Base-by-base conservation (phyloP, 2,888 invertebrate species). In the Hypsopygia costalis region DNA sequence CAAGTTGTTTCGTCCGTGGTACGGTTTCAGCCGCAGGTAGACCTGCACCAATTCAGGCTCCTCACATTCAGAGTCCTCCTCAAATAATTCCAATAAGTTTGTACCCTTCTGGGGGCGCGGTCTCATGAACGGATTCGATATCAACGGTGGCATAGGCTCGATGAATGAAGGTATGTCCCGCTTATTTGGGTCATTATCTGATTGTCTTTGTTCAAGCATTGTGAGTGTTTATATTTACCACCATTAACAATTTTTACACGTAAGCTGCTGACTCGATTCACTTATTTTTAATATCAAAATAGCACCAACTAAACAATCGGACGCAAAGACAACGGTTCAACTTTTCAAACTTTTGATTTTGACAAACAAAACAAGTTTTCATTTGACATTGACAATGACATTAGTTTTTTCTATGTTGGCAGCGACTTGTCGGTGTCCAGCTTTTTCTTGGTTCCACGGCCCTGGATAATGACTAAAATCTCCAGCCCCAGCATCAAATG, bases 11-110 rank as follows among this genome's bases (percentile, higher is more conserved):
- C 62, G 62, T 28, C 58, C 58, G 32, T 67, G 69, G 41, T 74
- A 75, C 0, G 91, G 90, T 51, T 90, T 90, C 40, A 91, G 55
- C 36, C 91, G 76, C 32, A 91, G 63, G 48, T 89, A 91, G 6
- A 91, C 91, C 58, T 90, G 86, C 3, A 91, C 77, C 40, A 79
- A 58, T 36, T 87, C 88, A 0, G 77, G 69, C 40, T 80, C 83
- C 1, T 82, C 83, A 34, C 56, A 55, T 22, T 77, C 80, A 0
- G 79, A 76, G 46, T 81, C 77, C 29, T 81, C 75, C 47, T 88
- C 81, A 50, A 86, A 85, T 29, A 73, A 55, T 32, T 85, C 77
- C 52, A 83, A 47, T 38, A 89, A 62, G 47, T 87, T 88, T 4
- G 72, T 85, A 3, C 80, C 85, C 39, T 81, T 82, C 36, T 79